Conservation (phyloP, 1,140 invertebrate genomes). For the Hydropsyche tenuis region DNA sequence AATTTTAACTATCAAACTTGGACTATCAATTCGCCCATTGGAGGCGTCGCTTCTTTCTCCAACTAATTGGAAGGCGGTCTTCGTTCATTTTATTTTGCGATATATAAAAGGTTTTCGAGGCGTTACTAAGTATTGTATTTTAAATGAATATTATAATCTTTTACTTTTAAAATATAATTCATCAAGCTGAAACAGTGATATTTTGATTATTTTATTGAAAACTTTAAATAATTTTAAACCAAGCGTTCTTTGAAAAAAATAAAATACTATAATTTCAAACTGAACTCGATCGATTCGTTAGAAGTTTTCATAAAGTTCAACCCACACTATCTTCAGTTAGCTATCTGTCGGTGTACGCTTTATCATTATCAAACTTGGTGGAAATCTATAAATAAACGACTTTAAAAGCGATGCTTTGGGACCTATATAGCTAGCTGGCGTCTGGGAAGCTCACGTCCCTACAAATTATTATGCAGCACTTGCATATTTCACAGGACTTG, state of each 20-base stretch:
- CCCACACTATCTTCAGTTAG: background rate
- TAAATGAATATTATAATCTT: too few relatives aligned
- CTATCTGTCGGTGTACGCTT: slow-evolving; percentile 41
- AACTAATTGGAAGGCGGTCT: too few relatives aligned
- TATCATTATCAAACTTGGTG: slow-evolving; percentile 45
- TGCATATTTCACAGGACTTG: slow-evolving; percentile 33
- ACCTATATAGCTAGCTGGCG: background rate
- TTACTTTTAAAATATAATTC: too few relatives aligned
- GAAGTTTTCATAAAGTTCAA: background rate
- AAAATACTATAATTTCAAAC: too few relatives aligned
- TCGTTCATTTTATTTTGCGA: too few relatives aligned
- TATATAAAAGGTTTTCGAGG: too few relatives aligned
- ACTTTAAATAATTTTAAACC: too few relatives aligned
- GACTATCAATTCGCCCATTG: slow-evolving; percentile 48
- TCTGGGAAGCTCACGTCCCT: slow-evolving; percentile 19
- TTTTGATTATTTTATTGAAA: too few relatives aligned
- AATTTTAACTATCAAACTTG: slow-evolving; percentile 51
- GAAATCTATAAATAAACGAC: slow-evolving; percentile 46
- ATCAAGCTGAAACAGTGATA: too few relatives aligned
- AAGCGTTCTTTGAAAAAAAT: too few relatives aligned
- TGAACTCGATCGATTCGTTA: too few relatives aligned
- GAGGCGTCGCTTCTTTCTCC: background rate
- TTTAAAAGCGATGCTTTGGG: slow-evolving; percentile 31
- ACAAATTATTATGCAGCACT: slow-evolving; percentile 32
- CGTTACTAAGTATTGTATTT: too few relatives aligned